Evolutionary conservation across 2,113 vertebrate species (phyloP), one percentile per base, ranked within the genome.

Genomic region (Chionis minor): DNA sequence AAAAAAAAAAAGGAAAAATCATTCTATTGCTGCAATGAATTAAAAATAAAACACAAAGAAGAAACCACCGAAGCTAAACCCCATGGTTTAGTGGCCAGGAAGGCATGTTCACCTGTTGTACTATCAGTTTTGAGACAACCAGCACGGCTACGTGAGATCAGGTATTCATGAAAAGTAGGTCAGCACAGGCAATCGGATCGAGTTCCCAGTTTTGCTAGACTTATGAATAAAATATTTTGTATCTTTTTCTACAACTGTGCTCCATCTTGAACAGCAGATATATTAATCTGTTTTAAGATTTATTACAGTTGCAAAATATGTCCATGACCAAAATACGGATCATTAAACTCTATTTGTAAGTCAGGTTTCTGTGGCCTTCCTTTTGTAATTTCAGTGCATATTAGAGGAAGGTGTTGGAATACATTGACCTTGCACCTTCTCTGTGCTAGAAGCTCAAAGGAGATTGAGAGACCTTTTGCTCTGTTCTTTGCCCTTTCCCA

Each of bases 221-320:
- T 89, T 92, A 92, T 88, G 81, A 95, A 96, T 95, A 95, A 96
- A 96, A 97, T 82, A 97, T 92, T 91, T 71, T 40, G 26, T 88
- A 77, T 55, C 52, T 93, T 87, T 94, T 70, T 40, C 58, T 93
- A 77, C 58, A 87, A 55, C 30, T 66, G 55, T 73, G 13, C 38
- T 95, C 67, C 21, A 47, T 92, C 79, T 63, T 73, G 91, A 82
- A 30, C 16, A 52, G 58, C 32, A 82, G 71, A 94, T 84, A 54
- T 54, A 85, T 69, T 73, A 81, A 79, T 20, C 35, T 67, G 49
- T 72, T 80, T 82, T 73, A 85, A 88, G 93, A 73, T 74, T 82
- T 77, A 51, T 86, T 84, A 56, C 16, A 8, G 47, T 70, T 13
- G 13, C 40, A 73, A 89, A 85, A 87, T 77, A 7, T 73, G 42